Percentiles rank a stretch among this genome's conserved stretches.
Evolutionary conservation across 2,113 vertebrate genomes (phyloP).

Genomic region (Pao palembangensis): DNA sequence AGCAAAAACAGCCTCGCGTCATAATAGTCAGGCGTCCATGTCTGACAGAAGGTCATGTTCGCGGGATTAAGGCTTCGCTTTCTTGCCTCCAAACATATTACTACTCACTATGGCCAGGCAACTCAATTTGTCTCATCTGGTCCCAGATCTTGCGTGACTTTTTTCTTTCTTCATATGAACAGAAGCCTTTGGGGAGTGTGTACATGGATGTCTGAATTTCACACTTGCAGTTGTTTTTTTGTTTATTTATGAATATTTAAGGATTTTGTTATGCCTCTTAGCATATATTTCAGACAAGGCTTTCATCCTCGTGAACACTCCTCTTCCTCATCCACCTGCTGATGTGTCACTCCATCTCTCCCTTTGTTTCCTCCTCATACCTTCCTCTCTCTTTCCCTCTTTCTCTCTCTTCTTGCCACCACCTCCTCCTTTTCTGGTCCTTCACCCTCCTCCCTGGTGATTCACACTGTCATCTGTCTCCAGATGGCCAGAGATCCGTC

Average conservation of each 20-base stretch:
- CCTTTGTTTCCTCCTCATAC: slow-evolving; percentile 2
- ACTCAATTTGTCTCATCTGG: too few relatives aligned
- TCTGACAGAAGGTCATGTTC: too few relatives aligned
- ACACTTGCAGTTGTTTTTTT: not conserved
- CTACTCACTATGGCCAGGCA: too few relatives aligned
- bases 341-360: slow-evolving; percentile 18
- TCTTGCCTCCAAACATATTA: too few relatives aligned
- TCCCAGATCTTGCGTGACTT: too few relatives aligned
- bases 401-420: slow-evolving; percentile 1
- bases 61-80: too few relatives aligned
- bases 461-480: slow-evolving; percentile 64
- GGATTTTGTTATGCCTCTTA: not conserved
- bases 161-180: too few relatives aligned
- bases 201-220: too few relatives aligned
- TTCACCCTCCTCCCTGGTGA: slow-evolving; percentile 44
- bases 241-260: not conserved
- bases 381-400: slow-evolving; percentile 14
- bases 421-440: slow-evolving; percentile 3
- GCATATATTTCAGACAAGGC: not conserved
- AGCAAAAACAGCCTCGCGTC: too few relatives aligned
- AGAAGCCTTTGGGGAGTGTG: too few relatives aligned
- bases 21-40: too few relatives aligned
- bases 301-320: slow-evolving; percentile 11
- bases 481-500: slow-evolving; percentile 66
- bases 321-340: slow-evolving; percentile 24